phyloP scores from a whole-genome alignment of 30 jellyfish, hydroid and myxozoan species.

The Cassiopea andromeda region DNA sequence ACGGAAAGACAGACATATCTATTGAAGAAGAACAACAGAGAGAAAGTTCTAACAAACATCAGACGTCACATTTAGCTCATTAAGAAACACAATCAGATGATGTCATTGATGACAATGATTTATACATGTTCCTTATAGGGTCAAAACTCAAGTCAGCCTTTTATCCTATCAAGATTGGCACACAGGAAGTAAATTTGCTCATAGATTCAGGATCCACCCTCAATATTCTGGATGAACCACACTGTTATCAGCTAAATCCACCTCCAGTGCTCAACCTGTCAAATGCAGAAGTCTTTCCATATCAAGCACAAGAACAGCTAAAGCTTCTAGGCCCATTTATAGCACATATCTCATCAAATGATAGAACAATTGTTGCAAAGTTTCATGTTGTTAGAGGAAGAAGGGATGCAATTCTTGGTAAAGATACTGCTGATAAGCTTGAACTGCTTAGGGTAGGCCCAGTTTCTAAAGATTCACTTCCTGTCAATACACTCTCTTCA shows the following conservation, averaged over 20 bases:
- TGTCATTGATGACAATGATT: no score
- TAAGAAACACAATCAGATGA: no score
- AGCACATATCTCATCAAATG: background rate
- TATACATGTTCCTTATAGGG: no score
- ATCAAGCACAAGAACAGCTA: background rate
- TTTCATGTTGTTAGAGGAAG: background rate
- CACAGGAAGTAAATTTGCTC: background rate
- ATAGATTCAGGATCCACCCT: background rate
- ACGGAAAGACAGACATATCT: no score
- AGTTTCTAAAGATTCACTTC: background rate
- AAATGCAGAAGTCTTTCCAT: background rate
- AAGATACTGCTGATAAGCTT: background rate
- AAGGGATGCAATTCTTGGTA: background rate
- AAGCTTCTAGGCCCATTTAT: background rate
- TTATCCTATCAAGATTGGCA: no score
- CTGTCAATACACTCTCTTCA: background rate
- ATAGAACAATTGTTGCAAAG: background rate
- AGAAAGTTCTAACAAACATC: no score
- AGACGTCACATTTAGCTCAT: no score
- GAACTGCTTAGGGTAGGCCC: background rate
- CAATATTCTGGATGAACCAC: no score
- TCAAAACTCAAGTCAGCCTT: no score
- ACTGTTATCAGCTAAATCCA: no score
- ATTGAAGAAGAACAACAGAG: no score
- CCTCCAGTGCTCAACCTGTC: background rate